Conservation (phyloP, 2,888 invertebrate species). For the Liposcelis brunnea region DNA sequence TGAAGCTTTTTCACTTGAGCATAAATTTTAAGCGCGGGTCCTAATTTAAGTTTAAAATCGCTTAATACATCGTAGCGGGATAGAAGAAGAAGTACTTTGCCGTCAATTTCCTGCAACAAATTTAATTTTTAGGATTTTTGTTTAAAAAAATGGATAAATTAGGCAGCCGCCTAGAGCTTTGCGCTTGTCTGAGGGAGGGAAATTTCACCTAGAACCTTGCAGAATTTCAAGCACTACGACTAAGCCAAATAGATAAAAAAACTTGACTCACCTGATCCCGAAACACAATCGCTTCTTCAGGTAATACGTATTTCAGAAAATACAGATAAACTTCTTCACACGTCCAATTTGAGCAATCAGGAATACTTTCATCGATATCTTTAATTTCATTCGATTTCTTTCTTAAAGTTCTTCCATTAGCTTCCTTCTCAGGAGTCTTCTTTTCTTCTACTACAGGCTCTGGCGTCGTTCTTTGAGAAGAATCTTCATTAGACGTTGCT, state of each 20-base stretch:
- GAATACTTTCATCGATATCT: slow-evolving; percentile 44
- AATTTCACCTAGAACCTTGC: too few relatives aligned
- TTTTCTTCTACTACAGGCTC: slow-evolving; percentile 23
- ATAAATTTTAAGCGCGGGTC: slow-evolving; percentile 74
- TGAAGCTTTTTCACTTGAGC: slow-evolving; percentile 67
- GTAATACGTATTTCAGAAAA: slow-evolving; percentile 54
- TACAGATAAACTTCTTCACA: slow-evolving; percentile 67
- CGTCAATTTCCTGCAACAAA: slow-evolving; percentile 68
- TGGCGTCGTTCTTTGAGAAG: slow-evolving; percentile 22
- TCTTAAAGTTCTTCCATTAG: slow-evolving; percentile 3
- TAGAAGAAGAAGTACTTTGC: slow-evolving; percentile 66
- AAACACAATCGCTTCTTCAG: slow-evolving; percentile 63
- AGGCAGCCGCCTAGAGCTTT: too few relatives aligned
- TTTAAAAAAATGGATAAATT: too few relatives aligned
- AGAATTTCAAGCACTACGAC: too few relatives aligned
- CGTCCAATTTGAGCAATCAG: slow-evolving; percentile 68
- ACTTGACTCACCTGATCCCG: slow-evolving; percentile 49
- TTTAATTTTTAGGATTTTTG: too few relatives aligned
- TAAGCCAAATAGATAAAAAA: too few relatives aligned
- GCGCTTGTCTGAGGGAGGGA: too few relatives aligned
- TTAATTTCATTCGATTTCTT: slow-evolving; percentile 8
- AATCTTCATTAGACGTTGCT: slow-evolving; percentile 24
- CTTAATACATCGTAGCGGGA: slow-evolving; percentile 68
- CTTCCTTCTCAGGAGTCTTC: slow-evolving; percentile 18
- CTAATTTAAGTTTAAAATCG: slow-evolving; percentile 64